Evolutionary conservation across 2,888 invertebrate species (phyloP), one percentile per base, ranked within the genome.

Genomic region (Cosmia trapezina): DNA sequence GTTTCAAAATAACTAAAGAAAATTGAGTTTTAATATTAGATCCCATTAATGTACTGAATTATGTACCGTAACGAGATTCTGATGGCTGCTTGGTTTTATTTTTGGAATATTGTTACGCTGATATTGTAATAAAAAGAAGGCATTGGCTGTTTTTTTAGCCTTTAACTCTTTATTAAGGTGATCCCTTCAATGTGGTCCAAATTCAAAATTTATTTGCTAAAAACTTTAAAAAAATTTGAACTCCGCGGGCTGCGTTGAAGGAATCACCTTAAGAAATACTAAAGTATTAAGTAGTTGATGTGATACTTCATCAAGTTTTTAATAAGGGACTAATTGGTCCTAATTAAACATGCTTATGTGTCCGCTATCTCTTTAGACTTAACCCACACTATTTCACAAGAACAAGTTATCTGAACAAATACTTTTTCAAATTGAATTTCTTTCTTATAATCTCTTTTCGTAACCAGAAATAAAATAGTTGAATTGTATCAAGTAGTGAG

Each of bases 341-440:
- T 37, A 9, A 51, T 51, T 28, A 9, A 49, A 28, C 6, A 28
- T 14, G 19, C 19, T 8, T 9, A 45, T 9, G 9, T 5, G 0
- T 0, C 41, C 71, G 75, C 73, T 68, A 37, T 6, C 57, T 54
- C 73, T 51, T 69, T 19, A 56, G 12, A 66, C 47, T 78, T 70
- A 33, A 12, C 14, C 45, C 41, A 45, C 3, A 64, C 37, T 33
- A 57, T 47, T 60, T 61, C 54, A 12, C 12, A 9, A 28, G 7
- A 47, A 22, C 22, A 66, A 75, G 57, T 73, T 78, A 84, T 71
- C 47, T 56, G 51, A 59, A 59, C 51, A 77, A 73, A 54, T 70
- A 65, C n/a, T 71, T 80, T 62, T 67, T 53, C 53, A 41, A 79
- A 81, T 81, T 76, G 72, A 76, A 76, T 85, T 73, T 75, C 76